Percentiles rank a stretch among this genome's conserved stretches.
Conservation (phyloP, 1,140 invertebrate species). For the Leptinotarsa texana region DNA sequence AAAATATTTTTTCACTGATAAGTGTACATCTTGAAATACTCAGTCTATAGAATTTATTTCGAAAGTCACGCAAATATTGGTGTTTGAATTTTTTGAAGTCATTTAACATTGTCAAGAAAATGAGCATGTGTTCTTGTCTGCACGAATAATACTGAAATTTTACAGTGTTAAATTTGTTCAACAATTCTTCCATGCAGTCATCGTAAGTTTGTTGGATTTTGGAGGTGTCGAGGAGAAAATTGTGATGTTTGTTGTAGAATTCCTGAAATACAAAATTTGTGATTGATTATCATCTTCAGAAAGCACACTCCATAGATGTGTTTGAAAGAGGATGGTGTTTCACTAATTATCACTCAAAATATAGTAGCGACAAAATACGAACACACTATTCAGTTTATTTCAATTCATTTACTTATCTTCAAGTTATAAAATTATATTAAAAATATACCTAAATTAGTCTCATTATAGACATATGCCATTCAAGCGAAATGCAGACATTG, state of each 20-base stretch:
- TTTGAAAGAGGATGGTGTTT: no score
- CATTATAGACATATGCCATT: no score
- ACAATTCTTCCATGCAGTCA: conserved; percentile 15
- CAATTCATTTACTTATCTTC: no score
- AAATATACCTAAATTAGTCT: no score
- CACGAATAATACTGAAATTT: conserved; percentile 5
- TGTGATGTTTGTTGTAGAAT: conserved; percentile 23
- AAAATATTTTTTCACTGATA: not conserved
- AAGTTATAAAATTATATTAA: no score
- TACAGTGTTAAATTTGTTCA: conserved; percentile 4
- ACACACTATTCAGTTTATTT: no score
- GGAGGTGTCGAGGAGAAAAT: not conserved
- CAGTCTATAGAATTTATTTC: not conserved
- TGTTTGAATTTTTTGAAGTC: conserved; percentile 1
- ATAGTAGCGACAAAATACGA: no score
- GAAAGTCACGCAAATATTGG: not conserved
- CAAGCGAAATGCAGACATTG: no score
- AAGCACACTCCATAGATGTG: no score
- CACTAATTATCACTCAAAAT: no score
- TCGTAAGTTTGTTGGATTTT: conserved; percentile 18
- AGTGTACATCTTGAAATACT: not conserved
- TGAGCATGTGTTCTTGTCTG: not conserved
- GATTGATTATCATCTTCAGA: no score
- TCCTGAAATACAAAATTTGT: conserved; percentile 9
- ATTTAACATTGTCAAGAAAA: not conserved